These are phyloP conservation scores for Lepetodrilus schrolli DNA, from an alignment of 2,888 invertebrate species.

Conservation along the genomic window DNA sequence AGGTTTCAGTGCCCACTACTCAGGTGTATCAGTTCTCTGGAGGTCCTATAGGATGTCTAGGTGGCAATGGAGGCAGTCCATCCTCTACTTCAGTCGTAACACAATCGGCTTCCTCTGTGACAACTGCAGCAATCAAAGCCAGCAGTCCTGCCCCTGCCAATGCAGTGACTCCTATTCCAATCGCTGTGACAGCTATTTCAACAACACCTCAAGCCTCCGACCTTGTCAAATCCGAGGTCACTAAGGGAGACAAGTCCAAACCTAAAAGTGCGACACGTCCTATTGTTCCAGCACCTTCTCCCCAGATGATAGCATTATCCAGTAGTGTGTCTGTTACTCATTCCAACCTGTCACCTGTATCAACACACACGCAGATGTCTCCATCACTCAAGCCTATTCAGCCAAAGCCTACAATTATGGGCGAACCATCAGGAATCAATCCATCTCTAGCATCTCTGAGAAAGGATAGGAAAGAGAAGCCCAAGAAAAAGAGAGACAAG, in stretches of 20 bases:
- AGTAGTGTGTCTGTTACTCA: slow-evolving; percentile 58
- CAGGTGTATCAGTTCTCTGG: slow-evolving; percentile 49
- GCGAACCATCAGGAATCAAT: slow-evolving; percentile 68
- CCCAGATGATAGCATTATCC: slow-evolving; percentile 59
- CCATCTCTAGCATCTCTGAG: slow-evolving; percentile 70
- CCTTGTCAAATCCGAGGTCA: slow-evolving; percentile 52
- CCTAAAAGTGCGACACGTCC: slow-evolving; percentile 57
- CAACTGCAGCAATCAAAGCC: slow-evolving; percentile 40
- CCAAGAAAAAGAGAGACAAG: slow-evolving; percentile 67
- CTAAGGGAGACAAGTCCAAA: slow-evolving; percentile 52
- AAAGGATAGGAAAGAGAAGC: slow-evolving; percentile 72
- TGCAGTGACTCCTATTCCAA: too few relatives aligned
- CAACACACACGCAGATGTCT: slow-evolving; percentile 60
- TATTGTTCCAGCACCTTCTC: slow-evolving; percentile 70
- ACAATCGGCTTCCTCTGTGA: slow-evolving; percentile 37
- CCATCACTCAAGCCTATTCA: slow-evolving; percentile 73
- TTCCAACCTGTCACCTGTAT: slow-evolving; percentile 55
- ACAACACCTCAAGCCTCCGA: slow-evolving; percentile 30
- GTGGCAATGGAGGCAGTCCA: slow-evolving; percentile 39
- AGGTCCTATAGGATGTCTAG: slow-evolving; percentile 50
- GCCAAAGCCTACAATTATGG: slow-evolving; percentile 74
- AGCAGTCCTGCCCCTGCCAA: slow-evolving; percentile 34
- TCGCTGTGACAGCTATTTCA: slow-evolving; percentile 47
- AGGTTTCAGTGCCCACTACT: slow-evolving; percentile 33
- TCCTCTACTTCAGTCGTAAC: slow-evolving; percentile 41